Evolutionary conservation across 2,113 vertebrate genomes (phyloP).

Genomic region (Clupea harengus): DNA sequence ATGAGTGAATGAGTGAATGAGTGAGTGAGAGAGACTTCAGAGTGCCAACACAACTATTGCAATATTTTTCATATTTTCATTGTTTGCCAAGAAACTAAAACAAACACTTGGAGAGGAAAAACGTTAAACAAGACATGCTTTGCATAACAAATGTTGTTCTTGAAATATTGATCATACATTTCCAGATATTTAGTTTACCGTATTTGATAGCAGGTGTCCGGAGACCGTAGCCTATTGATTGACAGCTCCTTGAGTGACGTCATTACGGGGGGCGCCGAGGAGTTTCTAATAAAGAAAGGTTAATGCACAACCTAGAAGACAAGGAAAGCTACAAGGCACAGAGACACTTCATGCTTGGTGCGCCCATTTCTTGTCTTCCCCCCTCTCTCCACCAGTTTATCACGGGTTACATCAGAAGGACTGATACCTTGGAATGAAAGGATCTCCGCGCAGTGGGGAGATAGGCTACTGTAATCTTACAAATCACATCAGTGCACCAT

Average conservation of each 20-base stretch:
- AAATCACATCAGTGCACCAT: constrained; percentile 22
- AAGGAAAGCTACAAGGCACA: not conserved
- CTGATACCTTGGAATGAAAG: constrained; percentile 29
- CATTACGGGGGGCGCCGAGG: constrained; percentile 42
- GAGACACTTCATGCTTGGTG: not conserved
- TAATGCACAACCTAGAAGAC: not conserved
- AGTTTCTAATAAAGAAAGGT: constrained; percentile 38
- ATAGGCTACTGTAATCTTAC: constrained; percentile 27
- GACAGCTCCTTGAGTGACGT: constrained; percentile 47
- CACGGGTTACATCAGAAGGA: constrained; percentile 34
- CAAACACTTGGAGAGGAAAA: not conserved
- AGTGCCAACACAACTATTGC: no score
- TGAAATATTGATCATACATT: no score
- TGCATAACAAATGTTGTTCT: no score
- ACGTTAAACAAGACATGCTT: no score
- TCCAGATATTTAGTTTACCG: not conserved
- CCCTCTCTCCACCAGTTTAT: not conserved
- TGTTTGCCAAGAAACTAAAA: no score
- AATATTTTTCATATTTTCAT: no score
- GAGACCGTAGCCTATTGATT: constrained; percentile 25
- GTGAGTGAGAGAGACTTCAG: no score
- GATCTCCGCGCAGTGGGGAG: constrained; percentile 25
- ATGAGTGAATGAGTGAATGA: no score
- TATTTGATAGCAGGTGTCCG: constrained; percentile 45
- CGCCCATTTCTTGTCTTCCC: not conserved